Percentiles rank a stretch among this genome's conserved stretches.
Conservation (phyloP, 2,888 invertebrate genomes). For the Cataglyphis rosenhaueri region DNA sequence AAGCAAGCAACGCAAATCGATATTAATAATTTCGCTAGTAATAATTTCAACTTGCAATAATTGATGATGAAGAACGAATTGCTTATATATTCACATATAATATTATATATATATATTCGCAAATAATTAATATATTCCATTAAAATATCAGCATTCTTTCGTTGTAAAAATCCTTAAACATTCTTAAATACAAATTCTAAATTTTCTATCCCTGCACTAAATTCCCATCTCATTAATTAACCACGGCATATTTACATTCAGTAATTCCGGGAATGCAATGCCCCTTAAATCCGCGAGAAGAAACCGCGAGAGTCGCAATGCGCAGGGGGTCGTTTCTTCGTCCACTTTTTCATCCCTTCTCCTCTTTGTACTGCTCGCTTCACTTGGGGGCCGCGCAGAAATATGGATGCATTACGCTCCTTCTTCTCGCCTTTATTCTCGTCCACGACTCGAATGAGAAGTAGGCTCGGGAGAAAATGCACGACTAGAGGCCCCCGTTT, state of each 20-base stretch:
- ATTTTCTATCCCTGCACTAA: not conserved
- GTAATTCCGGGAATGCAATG: slow-evolving; percentile 30
- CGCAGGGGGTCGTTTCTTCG: not conserved
- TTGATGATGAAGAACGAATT: not conserved
- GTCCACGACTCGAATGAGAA: slow-evolving; percentile 55
- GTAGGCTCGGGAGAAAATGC: slow-evolving; percentile 64
- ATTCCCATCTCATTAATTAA: slow-evolving; percentile 13
- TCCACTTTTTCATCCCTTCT: slow-evolving; percentile 14
- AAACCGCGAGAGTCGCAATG: slow-evolving; percentile 14
- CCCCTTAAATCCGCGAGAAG: slow-evolving; percentile 21
- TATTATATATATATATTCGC: too few species aligned
- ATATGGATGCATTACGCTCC: slow-evolving; percentile 63
- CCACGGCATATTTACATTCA: not conserved
- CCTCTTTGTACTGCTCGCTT: not conserved
- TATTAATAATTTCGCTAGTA: not conserved
- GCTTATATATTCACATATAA: not conserved
- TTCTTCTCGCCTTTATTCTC: slow-evolving; percentile 22
- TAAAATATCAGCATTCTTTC: not conserved
- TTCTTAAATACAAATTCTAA: not conserved
- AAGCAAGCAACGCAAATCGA: not conserved
- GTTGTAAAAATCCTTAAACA: too few species aligned
- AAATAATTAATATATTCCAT: not conserved
- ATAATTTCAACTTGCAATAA: not conserved
- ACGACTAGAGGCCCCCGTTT: slow-evolving; percentile 61
- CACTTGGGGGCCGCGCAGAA: slow-evolving; percentile 41